These are phyloP conservation scores for Misgurnus mizolepis DNA, from an alignment of 2,113 vertebrate species.

Conservation along the genomic window DNA sequence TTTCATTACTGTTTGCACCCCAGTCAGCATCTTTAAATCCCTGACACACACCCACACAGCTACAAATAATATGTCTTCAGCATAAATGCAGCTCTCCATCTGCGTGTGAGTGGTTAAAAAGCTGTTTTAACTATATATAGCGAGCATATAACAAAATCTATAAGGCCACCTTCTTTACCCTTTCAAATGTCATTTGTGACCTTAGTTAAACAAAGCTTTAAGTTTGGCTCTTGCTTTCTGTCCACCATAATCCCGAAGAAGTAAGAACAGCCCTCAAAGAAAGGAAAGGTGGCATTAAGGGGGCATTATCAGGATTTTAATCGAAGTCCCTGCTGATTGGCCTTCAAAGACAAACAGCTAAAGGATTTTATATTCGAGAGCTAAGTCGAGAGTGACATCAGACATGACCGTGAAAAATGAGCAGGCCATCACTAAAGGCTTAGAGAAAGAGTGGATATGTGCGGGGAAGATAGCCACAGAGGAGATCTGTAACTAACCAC, in stretches of 20 bases:
- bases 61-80: constrained; percentile 4
- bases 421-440: neutral
- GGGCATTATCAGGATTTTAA: constrained; percentile 33
- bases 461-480: neutral
- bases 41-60: neutral
- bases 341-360: constrained; percentile 10
- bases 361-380: constrained; percentile 2
- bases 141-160: neutral
- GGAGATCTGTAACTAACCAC: constrained; percentile 12
- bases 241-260: constrained; percentile 21
- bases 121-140: too few relatives aligned
- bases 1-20: neutral
- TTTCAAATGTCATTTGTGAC: constrained; percentile 6
- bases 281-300: constrained; percentile 13
- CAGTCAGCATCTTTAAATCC: constrained; percentile 14
- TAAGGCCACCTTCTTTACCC: constrained; percentile 12
- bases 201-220: constrained; percentile 14
- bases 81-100: constrained; percentile 21
- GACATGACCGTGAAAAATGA: constrained; percentile 13
- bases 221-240: constrained; percentile 6
- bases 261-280: constrained; percentile 8
- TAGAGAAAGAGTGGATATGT: neutral
- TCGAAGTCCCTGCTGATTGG: constrained; percentile 15
- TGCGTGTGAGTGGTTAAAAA: neutral
- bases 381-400: constrained; percentile 13